Conservation (phyloP, 2,888 invertebrate species). For the Apamea sordens region DNA sequence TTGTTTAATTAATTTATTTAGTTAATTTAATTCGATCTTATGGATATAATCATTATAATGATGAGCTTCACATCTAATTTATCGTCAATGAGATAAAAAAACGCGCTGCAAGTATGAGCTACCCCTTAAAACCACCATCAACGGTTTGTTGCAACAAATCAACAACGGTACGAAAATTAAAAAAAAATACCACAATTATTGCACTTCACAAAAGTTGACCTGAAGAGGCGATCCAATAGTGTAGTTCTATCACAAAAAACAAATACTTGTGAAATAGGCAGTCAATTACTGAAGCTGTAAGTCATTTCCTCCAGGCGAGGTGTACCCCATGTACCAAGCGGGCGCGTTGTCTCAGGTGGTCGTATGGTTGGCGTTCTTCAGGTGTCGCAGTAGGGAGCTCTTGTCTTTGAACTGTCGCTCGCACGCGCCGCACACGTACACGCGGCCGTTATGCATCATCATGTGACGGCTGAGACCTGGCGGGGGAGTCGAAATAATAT, state of each 20-base stretch:
- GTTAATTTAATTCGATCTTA: slow-evolving; percentile 23
- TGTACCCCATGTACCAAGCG: not conserved
- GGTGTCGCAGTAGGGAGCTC: slow-evolving; percentile 93
- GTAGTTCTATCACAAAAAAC: slow-evolving; percentile 6
- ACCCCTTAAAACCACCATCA: not conserved
- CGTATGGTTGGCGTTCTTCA: slow-evolving; percentile 67
- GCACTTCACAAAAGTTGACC: not conserved
- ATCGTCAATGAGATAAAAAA: not conserved
- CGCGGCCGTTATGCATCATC: slow-evolving; percentile 71
- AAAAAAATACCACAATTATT: not conserved
- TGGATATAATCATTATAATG: not conserved
- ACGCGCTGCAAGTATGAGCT: not conserved
- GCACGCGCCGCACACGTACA: slow-evolving; percentile 83
- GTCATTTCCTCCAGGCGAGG: not conserved
- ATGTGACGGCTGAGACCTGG: slow-evolving; percentile 78
- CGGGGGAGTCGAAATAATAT: not conserved
- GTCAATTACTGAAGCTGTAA: not conserved
- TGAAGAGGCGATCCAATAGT: not conserved
- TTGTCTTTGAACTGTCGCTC: slow-evolving; percentile 93
- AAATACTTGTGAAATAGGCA: slow-evolving; percentile 17
- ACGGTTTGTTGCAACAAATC: not conserved
- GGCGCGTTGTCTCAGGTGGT: slow-evolving; percentile 1
- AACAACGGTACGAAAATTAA: not conserved
- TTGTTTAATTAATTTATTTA: slow-evolving; percentile 9
- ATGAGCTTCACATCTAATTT: not conserved